These are phyloP conservation scores for Polietes domitor DNA, from an alignment of 2,888 invertebrate species.

Conservation along the genomic window DNA sequence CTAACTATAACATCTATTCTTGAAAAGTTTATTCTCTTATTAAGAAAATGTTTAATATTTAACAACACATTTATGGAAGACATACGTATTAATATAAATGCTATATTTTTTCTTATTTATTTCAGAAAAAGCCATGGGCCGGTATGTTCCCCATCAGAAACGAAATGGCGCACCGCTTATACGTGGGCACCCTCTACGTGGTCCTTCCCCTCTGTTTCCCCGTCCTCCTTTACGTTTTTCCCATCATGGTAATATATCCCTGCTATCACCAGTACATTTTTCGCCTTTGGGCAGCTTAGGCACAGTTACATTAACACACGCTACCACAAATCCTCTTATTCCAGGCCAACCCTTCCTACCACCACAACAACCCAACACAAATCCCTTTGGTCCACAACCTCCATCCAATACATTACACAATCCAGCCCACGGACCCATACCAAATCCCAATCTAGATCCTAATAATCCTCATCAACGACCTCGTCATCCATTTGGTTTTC, in stretches of 20 bases:
- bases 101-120: conserved; percentile 9
- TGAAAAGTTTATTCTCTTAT: neutral
- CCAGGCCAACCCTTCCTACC: conserved; percentile 77
- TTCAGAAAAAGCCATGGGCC: conserved; percentile 58
- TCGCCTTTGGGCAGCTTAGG: conserved; percentile 60
- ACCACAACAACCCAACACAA: conserved; percentile 70
- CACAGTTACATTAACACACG: conserved; percentile 69
- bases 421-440: conserved; percentile 69
- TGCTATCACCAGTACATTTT: conserved; percentile 67
- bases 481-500: conserved; percentile 74
- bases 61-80: too few species aligned
- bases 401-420: conserved; percentile 67
- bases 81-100: neutral
- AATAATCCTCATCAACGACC: conserved; percentile 72
- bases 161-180: conserved; percentile 73
- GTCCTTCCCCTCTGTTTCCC: conserved; percentile 70
- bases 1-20: too few species aligned
- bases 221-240: conserved; percentile 75
- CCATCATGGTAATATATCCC: conserved; percentile 76
- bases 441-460: conserved; percentile 68
- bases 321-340: conserved; percentile 74
- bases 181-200: conserved; percentile 74
- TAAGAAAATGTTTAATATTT: neutral
- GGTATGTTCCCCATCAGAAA: conserved; percentile 69
- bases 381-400: conserved; percentile 70